Percentiles rank a stretch among this genome's conserved stretches.
These are phyloP conservation scores for Panonychus citri DNA, from an alignment of 1,140 invertebrate genomes.

Conservation along the genomic window DNA sequence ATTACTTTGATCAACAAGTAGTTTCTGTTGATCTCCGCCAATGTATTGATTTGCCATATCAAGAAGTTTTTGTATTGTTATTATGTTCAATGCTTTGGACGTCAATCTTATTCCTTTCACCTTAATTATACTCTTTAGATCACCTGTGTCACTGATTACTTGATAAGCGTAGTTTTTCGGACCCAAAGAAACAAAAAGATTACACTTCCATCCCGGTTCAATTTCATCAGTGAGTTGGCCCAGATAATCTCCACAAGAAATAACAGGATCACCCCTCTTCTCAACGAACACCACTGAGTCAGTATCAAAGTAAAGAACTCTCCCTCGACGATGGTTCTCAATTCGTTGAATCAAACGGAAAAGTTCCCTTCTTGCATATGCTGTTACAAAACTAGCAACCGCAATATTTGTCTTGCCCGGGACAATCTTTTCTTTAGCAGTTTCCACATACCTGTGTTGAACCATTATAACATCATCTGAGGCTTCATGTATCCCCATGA, in stretches of 20 bases:
- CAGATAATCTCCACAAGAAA: constrained; percentile 2
- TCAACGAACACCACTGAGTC: constrained; percentile 19
- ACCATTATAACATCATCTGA: neutral
- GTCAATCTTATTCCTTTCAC: neutral
- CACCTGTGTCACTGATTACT: neutral
- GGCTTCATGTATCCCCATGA: neutral
- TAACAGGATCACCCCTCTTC: constrained; percentile 7
- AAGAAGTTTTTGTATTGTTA: neutral
- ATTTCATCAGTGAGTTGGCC: constrained; percentile 7
- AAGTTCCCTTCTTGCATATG: constrained; percentile 21
- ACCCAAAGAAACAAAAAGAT: neutral
- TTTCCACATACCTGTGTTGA: neutral
- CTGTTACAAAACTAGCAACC: constrained; percentile 21
- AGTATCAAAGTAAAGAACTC: constrained; percentile 24
- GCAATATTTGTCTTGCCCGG: constrained; percentile 18
- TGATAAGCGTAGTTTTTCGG: constrained; percentile 6
- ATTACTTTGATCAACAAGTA: neutral
- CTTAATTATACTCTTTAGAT: neutral
- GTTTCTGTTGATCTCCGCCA: neutral
- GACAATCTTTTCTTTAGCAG: neutral
- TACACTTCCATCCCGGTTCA: neutral
- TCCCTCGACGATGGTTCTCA: neutral
- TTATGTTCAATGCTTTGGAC: neutral
- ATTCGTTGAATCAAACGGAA: constrained; percentile 20
- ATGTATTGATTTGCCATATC: neutral